These are phyloP conservation scores for Eulemur albifrons DNA, from an alignment of 2,797 vertebrate genomes.

Conservation along the genomic window DNA sequence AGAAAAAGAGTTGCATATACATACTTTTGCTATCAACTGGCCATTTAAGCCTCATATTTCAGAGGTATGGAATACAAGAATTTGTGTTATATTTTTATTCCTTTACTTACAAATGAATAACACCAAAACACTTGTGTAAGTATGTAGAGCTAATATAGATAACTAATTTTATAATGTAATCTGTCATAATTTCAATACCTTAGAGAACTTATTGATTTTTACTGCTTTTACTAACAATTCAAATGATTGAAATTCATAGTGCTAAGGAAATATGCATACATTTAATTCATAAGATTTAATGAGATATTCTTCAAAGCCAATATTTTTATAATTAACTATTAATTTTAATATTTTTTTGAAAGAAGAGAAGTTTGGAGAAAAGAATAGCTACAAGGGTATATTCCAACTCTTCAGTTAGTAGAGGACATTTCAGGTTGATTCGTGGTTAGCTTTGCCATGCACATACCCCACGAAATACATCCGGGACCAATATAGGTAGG, in stretches of 20 bases:
- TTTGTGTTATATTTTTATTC: not conserved
- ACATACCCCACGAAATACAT: not conserved
- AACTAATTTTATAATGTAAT: not conserved
- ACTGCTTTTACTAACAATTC: not conserved
- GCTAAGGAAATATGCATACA: not conserved
- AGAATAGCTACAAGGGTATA: not conserved
- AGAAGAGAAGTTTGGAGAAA: not conserved
- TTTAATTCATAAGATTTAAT: not conserved
- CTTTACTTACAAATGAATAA: slow-evolving; percentile 6
- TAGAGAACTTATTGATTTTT: not conserved
- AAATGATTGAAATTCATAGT: not conserved
- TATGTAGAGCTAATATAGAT: not conserved
- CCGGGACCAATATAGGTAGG: not conserved
- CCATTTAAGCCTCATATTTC: not conserved
- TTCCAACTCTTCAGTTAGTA: not conserved
- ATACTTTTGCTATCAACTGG: not conserved
- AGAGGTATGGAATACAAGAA: not conserved
- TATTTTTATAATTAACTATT: not conserved
- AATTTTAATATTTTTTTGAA: slow-evolving; percentile 1
- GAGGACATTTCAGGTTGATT: not conserved
- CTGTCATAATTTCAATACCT: not conserved
- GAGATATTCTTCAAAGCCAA: not conserved
- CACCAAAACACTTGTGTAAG: not conserved
- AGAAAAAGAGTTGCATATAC: not conserved
- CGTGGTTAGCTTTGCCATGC: not conserved